Evolutionary conservation across 2,888 invertebrate species (phyloP).

Genomic region (Tortricodes alternella): DNA sequence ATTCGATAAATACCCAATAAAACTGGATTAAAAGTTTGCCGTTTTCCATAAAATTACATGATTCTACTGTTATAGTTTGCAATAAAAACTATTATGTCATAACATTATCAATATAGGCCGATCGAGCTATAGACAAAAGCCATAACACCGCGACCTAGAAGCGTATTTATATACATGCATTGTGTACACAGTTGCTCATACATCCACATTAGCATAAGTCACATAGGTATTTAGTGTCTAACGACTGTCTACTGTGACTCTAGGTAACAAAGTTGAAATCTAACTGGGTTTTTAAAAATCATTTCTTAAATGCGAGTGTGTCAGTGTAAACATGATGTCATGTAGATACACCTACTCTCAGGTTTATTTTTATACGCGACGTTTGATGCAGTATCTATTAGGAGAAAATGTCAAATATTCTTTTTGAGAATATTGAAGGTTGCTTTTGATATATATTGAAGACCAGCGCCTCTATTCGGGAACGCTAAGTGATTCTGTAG

Average conservation of each 20-base stretch:
- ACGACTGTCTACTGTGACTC: neutral
- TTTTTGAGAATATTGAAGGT: neutral
- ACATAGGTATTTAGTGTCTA: neutral
- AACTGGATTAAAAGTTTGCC: too few species aligned
- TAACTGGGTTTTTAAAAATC: neutral
- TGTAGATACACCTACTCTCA: slow-evolving; percentile 52
- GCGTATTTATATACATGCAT: slow-evolving; percentile 1
- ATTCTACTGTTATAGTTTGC: too few species aligned
- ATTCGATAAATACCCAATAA: too few species aligned
- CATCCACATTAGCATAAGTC: neutral
- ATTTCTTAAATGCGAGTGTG: slow-evolving; percentile 10
- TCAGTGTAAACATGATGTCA: slow-evolving; percentile 58
- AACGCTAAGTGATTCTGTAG: too few species aligned
- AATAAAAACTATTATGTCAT: neutral
- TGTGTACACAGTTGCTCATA: slow-evolving; percentile 15
- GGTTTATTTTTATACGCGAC: slow-evolving; percentile 21
- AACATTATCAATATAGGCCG: neutral
- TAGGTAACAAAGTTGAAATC: neutral
- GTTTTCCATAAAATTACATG: too few species aligned
- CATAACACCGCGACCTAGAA: slow-evolving; percentile 5
- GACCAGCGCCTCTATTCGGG: too few species aligned
- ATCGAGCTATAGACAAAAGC: slow-evolving; percentile 2
- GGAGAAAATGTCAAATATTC: neutral
- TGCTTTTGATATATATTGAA: neutral
- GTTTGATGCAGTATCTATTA: slow-evolving; percentile 5